Percentiles rank a stretch among this genome's conserved stretches.
These are phyloP conservation scores for Sciaenops ocellatus DNA, from an alignment of 2,797 vertebrate genomes.

Conservation along the genomic window DNA sequence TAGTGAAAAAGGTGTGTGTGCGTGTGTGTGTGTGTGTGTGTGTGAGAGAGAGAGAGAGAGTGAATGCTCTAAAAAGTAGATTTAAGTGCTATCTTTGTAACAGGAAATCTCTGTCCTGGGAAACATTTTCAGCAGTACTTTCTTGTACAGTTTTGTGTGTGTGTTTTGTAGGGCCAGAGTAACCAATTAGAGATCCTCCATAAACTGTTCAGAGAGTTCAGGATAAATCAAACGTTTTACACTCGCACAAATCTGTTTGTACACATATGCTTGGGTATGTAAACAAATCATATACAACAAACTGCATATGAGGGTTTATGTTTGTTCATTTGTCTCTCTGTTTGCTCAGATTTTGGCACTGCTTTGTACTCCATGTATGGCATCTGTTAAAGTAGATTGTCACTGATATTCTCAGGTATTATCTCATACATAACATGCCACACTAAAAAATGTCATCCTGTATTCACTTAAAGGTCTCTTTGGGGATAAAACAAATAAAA, in stretches of 20 bases:
- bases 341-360: slow-evolving; percentile 7
- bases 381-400: not conserved
- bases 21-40: not conserved
- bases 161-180: slow-evolving; percentile 28
- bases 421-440: not conserved
- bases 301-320: not conserved
- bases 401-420: not conserved
- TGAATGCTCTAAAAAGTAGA: slow-evolving; percentile 5
- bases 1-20: not conserved
- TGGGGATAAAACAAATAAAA: not conserved
- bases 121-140: slow-evolving; percentile 29
- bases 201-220: slow-evolving; percentile 21
- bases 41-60: not conserved
- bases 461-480: not conserved
- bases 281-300: slow-evolving; percentile 8
- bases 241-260: not conserved
- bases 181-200: slow-evolving; percentile 41
- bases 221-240: slow-evolving; percentile 20
- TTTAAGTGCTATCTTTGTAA: slow-evolving; percentile 25
- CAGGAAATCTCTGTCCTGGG: slow-evolving; percentile 42
- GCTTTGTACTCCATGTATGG: not conserved
- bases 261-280: slow-evolving; percentile 1
- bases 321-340: not conserved
- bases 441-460: not conserved
- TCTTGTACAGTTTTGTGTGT: not conserved